These are phyloP conservation scores for Notechis scutatus DNA, from an alignment of 2,113 vertebrate species.

Conservation along the genomic window DNA sequence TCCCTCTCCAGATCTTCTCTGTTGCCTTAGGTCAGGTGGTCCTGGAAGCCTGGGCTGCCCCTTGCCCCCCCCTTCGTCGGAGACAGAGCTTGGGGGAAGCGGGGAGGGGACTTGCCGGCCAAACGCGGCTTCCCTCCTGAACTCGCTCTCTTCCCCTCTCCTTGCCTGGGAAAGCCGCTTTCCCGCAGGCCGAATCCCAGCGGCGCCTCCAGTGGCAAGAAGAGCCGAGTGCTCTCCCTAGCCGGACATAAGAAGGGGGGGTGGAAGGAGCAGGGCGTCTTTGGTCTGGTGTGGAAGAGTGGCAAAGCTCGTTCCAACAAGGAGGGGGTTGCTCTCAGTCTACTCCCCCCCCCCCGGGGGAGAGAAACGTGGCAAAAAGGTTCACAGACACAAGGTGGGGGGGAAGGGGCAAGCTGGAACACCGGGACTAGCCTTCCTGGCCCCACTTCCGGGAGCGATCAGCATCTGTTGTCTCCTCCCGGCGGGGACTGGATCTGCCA, in stretches of 20 bases:
- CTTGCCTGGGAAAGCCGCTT: not conserved
- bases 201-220: not conserved
- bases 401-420: not conserved
- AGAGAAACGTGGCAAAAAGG: too few species aligned
- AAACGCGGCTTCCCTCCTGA: not conserved
- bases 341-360: not conserved
- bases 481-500: conserved; percentile 49
- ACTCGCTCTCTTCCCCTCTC: not conserved
- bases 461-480: not conserved
- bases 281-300: not conserved
- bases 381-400: not conserved
- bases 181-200: not conserved
- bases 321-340: too few species aligned
- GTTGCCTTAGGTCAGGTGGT: not conserved
- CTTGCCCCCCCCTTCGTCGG: too few species aligned
- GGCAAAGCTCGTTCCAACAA: not conserved
- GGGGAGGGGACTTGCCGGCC: not conserved
- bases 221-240: not conserved
- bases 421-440: not conserved
- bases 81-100: not conserved
- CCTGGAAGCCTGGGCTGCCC: not conserved
- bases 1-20: too few species aligned
- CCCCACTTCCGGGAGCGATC: not conserved
- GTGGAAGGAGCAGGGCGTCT: not conserved
- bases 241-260: not conserved